A percentile compares a stretch with the other conserved stretches of the same genome.
phyloP scores from a whole-genome alignment of 2,113 vertebrate species.

The Tamias sibiricus region DNA sequence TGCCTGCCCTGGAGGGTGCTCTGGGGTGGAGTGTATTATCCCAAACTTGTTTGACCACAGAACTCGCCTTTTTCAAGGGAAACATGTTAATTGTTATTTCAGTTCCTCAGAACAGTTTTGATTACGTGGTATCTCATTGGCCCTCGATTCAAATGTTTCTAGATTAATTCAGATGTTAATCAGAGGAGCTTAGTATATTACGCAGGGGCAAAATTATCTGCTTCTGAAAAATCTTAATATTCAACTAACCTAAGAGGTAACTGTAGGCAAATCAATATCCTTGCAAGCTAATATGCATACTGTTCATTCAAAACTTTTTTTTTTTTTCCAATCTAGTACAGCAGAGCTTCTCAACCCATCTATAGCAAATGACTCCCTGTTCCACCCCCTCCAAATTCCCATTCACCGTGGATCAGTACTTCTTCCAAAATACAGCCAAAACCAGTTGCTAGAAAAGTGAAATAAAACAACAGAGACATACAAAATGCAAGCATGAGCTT shows the following conservation, averaged over 20 bases:
- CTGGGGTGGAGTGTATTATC: not conserved
- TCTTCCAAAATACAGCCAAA: not conserved
- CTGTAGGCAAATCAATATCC: not conserved
- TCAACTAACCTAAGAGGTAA: conserved; percentile 59
- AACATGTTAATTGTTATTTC: conserved; percentile 53
- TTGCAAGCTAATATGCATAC: not conserved
- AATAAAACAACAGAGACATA: not conserved
- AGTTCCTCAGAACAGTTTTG: conserved; percentile 54
- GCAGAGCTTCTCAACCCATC: not conserved
- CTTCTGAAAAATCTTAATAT: conserved; percentile 69
- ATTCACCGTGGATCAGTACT: not conserved
- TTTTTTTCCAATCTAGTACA: not conserved
- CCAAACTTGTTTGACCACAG: not conserved
- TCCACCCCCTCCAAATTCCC: too few species aligned
- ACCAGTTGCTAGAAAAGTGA: not conserved
- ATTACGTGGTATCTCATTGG: conserved; percentile 65
- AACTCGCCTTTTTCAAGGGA: conserved; percentile 9
- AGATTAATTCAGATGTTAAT: conserved; percentile 77
- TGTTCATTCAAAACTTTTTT: not conserved
- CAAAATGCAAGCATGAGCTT: not conserved
- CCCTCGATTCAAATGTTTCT: conserved; percentile 50
- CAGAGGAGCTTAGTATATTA: conserved; percentile 63
- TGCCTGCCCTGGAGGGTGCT: not conserved
- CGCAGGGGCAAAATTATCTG: conserved; percentile 55
- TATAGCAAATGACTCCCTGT: not conserved